Evolutionary conservation across 2,797 vertebrate species (phyloP), one percentile per base, ranked within the genome.

Genomic region (Sandelia bainsii): DNA sequence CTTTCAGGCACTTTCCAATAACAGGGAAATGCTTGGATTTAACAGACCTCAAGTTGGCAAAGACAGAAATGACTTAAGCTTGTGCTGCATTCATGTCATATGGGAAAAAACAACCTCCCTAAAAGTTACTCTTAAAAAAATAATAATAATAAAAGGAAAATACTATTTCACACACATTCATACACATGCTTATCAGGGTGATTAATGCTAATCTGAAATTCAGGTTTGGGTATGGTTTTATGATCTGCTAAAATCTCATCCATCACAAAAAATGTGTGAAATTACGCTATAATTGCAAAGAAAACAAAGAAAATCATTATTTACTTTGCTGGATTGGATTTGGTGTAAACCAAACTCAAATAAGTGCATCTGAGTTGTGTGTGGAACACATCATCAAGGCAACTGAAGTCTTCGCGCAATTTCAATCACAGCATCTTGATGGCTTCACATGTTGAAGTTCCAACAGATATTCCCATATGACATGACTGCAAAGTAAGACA

Each of bases 1-100:
- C 95, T 95, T 95, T 96, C 96, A 97, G 96, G 97, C 96, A 97
- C 96, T 97, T 98, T 95, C 95, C 94, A 95, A 95, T 85, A 80
- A 87, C 72, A 80, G 83, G 82, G 77, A 85, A 84, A 91, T 92
- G 93, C 81, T 90, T 84, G 69, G 69, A 86, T 83, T 85, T 76
- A 44, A 75, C 81, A 75, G 68, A 88, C 80, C 85, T 86, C 76
- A 52, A 76, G 81, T 75, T 81, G 74, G 71, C 81, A 62, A 79
- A 85, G 72, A 87, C 79, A 80, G 52, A 76, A 81, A 84, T 16
- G 44, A 82, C 78, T 82, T 77, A 50, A 75, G 79, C 66, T 75
- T 49, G 67, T 60, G 77, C 70, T 87, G 89, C 87, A 77, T 79
- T 90, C 91, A 89, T 23, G 82, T 87, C 87, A 91, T 81, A 87